Percentiles rank a stretch among this genome's conserved stretches.
Conservation (phyloP, 2,888 invertebrate species). For the Scaptomyza cyrtandrae region DNA sequence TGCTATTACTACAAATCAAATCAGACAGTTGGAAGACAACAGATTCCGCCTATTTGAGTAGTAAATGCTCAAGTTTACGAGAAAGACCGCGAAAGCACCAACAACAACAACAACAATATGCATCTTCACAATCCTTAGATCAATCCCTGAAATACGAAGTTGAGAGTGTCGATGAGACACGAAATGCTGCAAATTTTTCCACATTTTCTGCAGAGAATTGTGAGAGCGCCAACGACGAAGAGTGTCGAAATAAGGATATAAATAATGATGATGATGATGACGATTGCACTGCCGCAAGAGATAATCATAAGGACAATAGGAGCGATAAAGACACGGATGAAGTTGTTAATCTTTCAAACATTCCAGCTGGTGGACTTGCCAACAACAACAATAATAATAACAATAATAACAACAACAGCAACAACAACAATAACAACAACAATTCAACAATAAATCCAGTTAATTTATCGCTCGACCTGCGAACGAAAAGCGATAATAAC, state of each 20-base stretch:
- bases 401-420: constrained; percentile 85
- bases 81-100: constrained; percentile 58
- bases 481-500: constrained; percentile 85
- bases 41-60: constrained; percentile 82
- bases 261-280: constrained; percentile 44
- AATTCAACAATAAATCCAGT: constrained; percentile 92
- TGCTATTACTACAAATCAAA: constrained; percentile 93
- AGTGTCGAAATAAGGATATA: constrained; percentile 76
- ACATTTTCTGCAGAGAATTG: constrained; percentile 76
- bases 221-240: constrained; percentile 77
- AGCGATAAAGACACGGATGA: constrained; percentile 73
- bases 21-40: constrained; percentile 90
- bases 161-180: constrained; percentile 65
- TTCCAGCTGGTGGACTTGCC: constrained; percentile 63
- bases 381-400: constrained; percentile 63
- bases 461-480: constrained; percentile 89
- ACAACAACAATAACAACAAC: constrained; percentile 84
- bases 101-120: constrained; percentile 57
- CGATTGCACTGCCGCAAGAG: constrained; percentile 27
- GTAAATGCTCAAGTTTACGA: constrained; percentile 66
- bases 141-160: constrained; percentile 69
- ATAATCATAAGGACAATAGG: constrained; percentile 60
- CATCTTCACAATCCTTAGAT: constrained; percentile 60
- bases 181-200: constrained; percentile 51
- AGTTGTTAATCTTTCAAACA: constrained; percentile 71